These are phyloP conservation scores for Pampusana beccarii DNA, from an alignment of 2,113 vertebrate species.

Conservation along the genomic window DNA sequence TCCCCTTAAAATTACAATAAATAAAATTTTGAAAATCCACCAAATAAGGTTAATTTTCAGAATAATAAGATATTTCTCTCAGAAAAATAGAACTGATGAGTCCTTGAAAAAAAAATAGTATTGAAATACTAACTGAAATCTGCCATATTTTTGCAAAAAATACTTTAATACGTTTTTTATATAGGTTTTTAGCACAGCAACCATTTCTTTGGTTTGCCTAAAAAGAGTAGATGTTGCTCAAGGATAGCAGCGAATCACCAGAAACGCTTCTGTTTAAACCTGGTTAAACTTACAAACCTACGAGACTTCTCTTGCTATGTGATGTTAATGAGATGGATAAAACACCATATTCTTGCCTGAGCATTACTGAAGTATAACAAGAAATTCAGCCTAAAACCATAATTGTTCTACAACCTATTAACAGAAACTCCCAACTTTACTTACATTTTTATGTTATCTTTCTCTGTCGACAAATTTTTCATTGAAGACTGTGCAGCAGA, in stretches of 20 bases:
- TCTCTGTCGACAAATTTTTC: slow-evolving; percentile 75
- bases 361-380: background rate
- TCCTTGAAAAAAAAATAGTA: background rate
- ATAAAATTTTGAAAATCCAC: background rate
- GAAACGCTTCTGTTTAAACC: background rate
- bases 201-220: background rate
- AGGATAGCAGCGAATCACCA: background rate
- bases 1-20: background rate
- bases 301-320: background rate
- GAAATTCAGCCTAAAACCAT: background rate
- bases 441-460: slow-evolving; percentile 85
- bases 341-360: background rate
- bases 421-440: slow-evolving; percentile 51
- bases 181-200: background rate
- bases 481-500: slow-evolving; percentile 63
- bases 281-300: background rate
- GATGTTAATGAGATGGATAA: background rate
- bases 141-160: background rate
- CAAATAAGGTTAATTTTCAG: background rate
- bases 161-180: background rate
- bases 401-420: background rate
- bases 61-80: background rate
- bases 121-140: background rate
- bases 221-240: background rate
- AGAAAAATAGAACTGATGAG: background rate